phyloP scores from a whole-genome alignment of 2,113 vertebrate genomes.

The Crypturellus undulatus region DNA sequence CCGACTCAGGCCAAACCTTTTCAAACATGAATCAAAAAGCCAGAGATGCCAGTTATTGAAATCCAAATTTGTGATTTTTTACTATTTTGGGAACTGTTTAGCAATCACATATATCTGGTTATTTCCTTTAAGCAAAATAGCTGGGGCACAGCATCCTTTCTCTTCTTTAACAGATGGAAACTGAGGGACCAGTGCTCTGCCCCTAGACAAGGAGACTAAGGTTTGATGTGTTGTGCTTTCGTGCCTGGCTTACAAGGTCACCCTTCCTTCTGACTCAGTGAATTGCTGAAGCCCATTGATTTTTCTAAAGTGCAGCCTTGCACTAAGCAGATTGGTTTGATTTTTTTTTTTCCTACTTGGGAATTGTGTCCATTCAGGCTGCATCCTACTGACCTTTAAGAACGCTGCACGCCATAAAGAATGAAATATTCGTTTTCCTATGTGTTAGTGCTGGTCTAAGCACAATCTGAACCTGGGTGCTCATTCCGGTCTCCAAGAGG shows the following conservation, averaged over 20 bases:
- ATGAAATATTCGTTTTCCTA: neutral
- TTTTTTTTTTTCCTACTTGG: neutral
- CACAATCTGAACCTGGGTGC: neutral
- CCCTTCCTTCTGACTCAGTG: constrained; percentile 6
- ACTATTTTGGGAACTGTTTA: neutral
- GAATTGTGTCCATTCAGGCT: neutral
- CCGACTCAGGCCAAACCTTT: neutral
- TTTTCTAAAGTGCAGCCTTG: constrained; percentile 39
- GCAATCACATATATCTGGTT: neutral
- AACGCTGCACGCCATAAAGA: accelerated
- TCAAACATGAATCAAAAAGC: neutral
- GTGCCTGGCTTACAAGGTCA: constrained; percentile 7
- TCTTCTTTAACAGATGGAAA: neutral
- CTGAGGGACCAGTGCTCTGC: neutral
- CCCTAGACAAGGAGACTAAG: neutral
- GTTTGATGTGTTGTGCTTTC: neutral
- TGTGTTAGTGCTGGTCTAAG: neutral
- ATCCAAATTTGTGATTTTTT: neutral
- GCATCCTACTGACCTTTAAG: neutral
- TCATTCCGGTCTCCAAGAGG: neutral
- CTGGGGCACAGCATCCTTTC: neutral
- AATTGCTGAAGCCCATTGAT: neutral
- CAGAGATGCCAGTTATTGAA: neutral
- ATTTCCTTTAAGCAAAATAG: neutral
- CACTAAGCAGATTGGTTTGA: neutral